Evolutionary conservation across 2,888 invertebrate species (phyloP).

Genomic region (Eledona agricola): DNA sequence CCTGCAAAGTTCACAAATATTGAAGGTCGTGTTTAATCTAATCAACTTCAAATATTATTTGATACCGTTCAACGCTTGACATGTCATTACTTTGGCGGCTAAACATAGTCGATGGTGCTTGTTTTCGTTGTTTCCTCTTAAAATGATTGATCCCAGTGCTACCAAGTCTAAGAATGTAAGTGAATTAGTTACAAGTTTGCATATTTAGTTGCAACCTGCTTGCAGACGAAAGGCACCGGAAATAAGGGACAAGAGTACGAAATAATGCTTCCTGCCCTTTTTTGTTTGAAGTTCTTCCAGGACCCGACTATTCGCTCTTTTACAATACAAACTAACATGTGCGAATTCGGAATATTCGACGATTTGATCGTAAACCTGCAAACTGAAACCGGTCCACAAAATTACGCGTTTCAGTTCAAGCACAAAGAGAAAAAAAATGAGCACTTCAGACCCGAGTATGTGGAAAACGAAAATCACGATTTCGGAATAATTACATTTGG

Average conservation of each 20-base stretch:
- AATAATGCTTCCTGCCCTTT: neutral
- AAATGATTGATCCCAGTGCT: too few species aligned
- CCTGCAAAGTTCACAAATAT: too few species aligned
- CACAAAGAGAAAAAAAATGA: conserved; percentile 4
- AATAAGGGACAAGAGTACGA: conserved; percentile 1
- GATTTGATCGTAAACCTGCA: neutral
- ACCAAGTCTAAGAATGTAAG: too few species aligned
- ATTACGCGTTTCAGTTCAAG: conserved; percentile 1
- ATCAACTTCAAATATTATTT: too few species aligned
- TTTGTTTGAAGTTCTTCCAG: neutral
- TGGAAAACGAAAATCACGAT: neutral
- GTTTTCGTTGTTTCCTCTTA: too few species aligned
- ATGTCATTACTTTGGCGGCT: too few species aligned
- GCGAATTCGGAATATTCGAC: neutral
- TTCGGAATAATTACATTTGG: neutral
- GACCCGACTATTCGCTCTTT: neutral
- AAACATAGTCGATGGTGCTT: too few species aligned
- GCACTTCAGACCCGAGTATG: too few species aligned
- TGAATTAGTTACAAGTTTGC: too few species aligned
- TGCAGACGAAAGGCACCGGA: neutral
- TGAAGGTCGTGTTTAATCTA: too few species aligned
- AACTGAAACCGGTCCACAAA: neutral
- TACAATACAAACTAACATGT: neutral
- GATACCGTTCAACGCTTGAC: too few species aligned
- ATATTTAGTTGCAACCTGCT: too few species aligned